Evolutionary conservation across 2,888 invertebrate genomes (phyloP), one percentile per base, ranked within the genome.

Genomic region (Cremastobaeus sp.): DNA sequence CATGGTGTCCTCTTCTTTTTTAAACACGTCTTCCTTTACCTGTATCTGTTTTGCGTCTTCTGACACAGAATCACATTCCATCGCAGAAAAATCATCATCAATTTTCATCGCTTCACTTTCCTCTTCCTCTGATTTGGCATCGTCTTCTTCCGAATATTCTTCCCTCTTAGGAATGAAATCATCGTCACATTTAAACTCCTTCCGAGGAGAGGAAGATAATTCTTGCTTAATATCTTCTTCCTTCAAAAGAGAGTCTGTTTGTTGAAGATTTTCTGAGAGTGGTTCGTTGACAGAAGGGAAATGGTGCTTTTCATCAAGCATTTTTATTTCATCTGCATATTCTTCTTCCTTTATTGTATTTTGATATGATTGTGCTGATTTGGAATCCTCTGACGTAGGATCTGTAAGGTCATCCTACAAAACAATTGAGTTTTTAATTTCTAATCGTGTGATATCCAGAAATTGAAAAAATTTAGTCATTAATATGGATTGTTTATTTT

Each of bases 61-160:
- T 5, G 89, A 78, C 15, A 88, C 82, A 1, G 87, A 85, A 52
- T 89, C 89, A 0, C 89, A 87, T 76, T 89, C 89, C 77, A 89
- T 79, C 1, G 43, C n/a, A 50, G 18, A 30, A 2, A 37, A 39
- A n/a, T 41, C 32, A 8, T 34, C 30, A 12, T 34, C 52, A 4
- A 15, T 18, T n/a, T 41, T 39, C 37, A 39, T 39, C 4, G 5
- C 3, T 4, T 54, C 54, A 3, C 41, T 30, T 11, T 45, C 39
- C 2, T 50, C 30, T 0, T 62, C 62, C 0, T 64, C 64, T 1
- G 48, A 48, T 8, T 41, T 50, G 0, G 3, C 15, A 2, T 65
- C 65, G 4, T 65, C 55, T 8, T 54, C 45, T 2, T 48, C 60
- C 9, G 45, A 57, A 5, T 14, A 28, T n/a, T 54, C 52, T 17